Conservation (phyloP, 2,888 invertebrate genomes). For the Apantesis nais region DNA sequence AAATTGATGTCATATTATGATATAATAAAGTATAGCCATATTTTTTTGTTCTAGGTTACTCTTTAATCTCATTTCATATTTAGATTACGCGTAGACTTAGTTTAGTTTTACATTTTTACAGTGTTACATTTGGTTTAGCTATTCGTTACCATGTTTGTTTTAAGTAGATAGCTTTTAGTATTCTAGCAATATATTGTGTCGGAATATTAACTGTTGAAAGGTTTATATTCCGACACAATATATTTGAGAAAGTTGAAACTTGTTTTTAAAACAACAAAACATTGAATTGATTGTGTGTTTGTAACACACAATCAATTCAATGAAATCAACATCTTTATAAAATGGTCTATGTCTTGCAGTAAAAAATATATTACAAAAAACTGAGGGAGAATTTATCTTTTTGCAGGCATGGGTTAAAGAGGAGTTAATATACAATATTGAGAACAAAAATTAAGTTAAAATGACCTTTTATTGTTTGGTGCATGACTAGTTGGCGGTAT, state of each 20-base stretch:
- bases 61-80: not conserved
- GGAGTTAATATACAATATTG: no score
- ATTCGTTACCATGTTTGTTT: not conserved
- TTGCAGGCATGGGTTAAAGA: no score
- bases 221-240: no score
- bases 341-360: not conserved
- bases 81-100: not conserved
- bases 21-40: not conserved
- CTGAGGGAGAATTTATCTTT: no score
- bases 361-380: not conserved
- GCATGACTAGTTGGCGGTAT: not conserved
- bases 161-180: not conserved
- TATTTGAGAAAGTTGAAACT: no score
- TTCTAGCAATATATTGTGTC: not conserved
- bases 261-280: no score
- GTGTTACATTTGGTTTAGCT: not conserved
- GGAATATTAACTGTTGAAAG: not conserved
- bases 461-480: not conserved
- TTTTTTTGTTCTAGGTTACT: not conserved
- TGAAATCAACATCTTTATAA: not conserved
- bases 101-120: no score
- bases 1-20: not conserved
- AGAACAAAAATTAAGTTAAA: not conserved
- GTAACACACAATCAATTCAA: not conserved
- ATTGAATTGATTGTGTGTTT: no score